A percentile compares a stretch with the other conserved stretches of the same genome.
phyloP scores from a whole-genome alignment of 2,113 vertebrate genomes.

The Apistogramma diplotaenia region DNA sequence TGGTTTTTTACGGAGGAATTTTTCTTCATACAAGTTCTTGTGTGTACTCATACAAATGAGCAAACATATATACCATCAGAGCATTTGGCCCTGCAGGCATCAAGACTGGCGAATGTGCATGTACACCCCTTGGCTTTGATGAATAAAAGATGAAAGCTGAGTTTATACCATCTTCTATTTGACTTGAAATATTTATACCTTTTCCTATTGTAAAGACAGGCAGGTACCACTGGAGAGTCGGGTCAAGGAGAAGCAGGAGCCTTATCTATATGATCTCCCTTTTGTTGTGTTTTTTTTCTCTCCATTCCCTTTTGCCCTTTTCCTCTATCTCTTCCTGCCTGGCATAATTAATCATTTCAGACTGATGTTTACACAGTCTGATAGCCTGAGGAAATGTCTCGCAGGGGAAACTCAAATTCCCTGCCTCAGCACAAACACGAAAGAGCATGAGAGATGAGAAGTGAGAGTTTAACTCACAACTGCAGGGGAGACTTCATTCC shows the following conservation, averaged over 20 bases:
- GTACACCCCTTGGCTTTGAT: conserved; percentile 63
- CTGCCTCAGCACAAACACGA: conserved; percentile 51
- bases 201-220: conserved; percentile 58
- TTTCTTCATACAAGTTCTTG: neutral
- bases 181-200: conserved; percentile 73
- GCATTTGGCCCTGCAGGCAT: conserved; percentile 37
- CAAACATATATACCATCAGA: neutral
- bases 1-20: neutral
- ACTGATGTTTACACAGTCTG: conserved; percentile 66
- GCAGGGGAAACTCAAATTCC: conserved; percentile 14
- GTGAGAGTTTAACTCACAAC: conserved; percentile 30
- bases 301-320: neutral
- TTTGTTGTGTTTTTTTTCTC: neutral
- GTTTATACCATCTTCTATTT: conserved; percentile 67
- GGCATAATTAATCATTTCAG: conserved; percentile 66
- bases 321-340: conserved; percentile 13
- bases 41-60: neutral
- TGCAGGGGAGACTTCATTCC: neutral
- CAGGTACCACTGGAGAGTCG: conserved; percentile 42
- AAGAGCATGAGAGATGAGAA: conserved; percentile 26
- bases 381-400: conserved; percentile 54
- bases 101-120: conserved; percentile 28
- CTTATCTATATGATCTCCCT: conserved; percentile 50
- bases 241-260: conserved; percentile 58
- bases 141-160: conserved; percentile 74